Conservation (phyloP, 92 coral and sea anemone species). For the Porites evermanni region DNA sequence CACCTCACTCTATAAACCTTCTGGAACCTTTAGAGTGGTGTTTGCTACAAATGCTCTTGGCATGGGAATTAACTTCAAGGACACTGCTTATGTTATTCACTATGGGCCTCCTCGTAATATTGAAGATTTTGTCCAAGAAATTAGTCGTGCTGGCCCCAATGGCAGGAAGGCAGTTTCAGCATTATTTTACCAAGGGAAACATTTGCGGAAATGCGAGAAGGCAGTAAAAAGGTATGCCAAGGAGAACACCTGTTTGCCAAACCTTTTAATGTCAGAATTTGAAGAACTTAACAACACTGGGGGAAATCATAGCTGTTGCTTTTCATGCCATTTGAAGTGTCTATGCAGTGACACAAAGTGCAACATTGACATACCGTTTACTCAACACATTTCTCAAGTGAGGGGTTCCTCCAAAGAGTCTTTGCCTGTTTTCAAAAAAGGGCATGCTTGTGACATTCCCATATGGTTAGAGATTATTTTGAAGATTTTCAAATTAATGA, state of each 20-base stretch:
- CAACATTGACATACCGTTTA: background rate
- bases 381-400: slow-evolving; percentile 4
- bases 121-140: slow-evolving; percentile 50
- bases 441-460: slow-evolving; percentile 54
- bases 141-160: slow-evolving; percentile 39
- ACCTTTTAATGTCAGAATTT: slow-evolving; percentile 22
- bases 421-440: slow-evolving; percentile 52
- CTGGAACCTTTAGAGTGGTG: slow-evolving; percentile 9
- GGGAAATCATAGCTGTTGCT: slow-evolving; percentile 35
- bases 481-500: slow-evolving; percentile 42
- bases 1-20: background rate
- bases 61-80: slow-evolving; percentile 38
- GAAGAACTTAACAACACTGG: background rate
- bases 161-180: slow-evolving; percentile 22
- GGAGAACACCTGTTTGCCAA: slow-evolving; percentile 29
- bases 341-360: slow-evolving; percentile 13
- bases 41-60: slow-evolving; percentile 28
- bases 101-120: slow-evolving; percentile 45
- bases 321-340: slow-evolving; percentile 37
- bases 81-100: slow-evolving; percentile 19
- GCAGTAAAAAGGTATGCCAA: slow-evolving; percentile 22
- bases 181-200: slow-evolving; percentile 11
- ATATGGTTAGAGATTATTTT: slow-evolving; percentile 53
- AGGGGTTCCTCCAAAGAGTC: background rate
- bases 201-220: slow-evolving; percentile 36